phyloP scores from a whole-genome alignment of 2,888 invertebrate species.

The Athripsodes cinereus region DNA sequence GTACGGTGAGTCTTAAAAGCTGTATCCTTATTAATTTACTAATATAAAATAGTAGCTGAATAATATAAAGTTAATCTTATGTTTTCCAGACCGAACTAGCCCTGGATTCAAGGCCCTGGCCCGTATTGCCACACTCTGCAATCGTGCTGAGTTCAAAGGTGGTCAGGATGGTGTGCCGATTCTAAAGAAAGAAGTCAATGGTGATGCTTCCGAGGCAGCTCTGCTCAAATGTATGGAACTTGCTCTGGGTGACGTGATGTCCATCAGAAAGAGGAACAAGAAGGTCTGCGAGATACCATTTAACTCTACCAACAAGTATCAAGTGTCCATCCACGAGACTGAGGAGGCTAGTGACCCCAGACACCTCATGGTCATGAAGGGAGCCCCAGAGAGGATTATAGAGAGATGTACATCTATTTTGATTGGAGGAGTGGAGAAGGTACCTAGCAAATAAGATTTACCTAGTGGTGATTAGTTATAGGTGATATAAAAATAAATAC shows the following conservation, averaged over 20 bases:
- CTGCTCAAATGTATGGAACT: conserved; percentile 90
- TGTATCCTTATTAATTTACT: no score
- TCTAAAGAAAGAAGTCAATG: conserved; percentile 89
- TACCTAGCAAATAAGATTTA: conserved; percentile 31
- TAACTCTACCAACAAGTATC: conserved; percentile 93
- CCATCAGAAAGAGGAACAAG: conserved; percentile 77
- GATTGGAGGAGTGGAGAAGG: conserved; percentile 87
- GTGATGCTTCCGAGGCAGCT: conserved; percentile 93
- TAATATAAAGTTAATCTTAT: not conserved
- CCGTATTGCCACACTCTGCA: conserved; percentile 93
- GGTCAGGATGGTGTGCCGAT: conserved; percentile 90
- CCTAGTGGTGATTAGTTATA: no score
- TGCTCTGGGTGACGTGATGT: conserved; percentile 80
- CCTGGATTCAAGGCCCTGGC: conserved; percentile 84
- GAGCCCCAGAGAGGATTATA: conserved; percentile 92
- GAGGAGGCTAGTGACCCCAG: conserved; percentile 87
- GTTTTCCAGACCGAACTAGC: conserved; percentile 54
- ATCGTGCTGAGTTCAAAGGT: conserved; percentile 96
- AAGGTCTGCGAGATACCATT: conserved; percentile 90
- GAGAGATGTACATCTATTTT: conserved; percentile 88
- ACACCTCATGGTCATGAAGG: conserved; percentile 92
- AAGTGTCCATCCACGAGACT: conserved; percentile 92
- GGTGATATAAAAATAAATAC: no score
- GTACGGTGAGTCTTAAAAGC: conserved; percentile 68
- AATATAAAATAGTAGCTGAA: no score